These are phyloP conservation scores for Eclectus roratus DNA, from an alignment of 2,113 vertebrate genomes.

Conservation along the genomic window DNA sequence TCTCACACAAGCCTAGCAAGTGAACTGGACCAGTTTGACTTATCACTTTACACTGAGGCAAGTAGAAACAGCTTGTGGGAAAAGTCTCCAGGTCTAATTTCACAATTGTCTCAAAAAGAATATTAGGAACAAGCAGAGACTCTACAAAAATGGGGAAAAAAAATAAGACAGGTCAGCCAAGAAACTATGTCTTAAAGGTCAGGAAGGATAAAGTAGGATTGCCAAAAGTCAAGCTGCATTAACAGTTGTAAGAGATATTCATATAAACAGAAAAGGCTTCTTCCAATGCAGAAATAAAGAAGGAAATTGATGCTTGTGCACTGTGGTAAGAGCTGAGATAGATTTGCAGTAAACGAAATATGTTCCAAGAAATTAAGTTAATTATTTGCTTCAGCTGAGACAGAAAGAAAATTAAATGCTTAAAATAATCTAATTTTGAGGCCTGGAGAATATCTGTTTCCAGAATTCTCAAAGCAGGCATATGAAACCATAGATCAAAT, in stretches of 20 bases:
- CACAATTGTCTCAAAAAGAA: background rate
- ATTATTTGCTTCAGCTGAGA: conserved; percentile 24
- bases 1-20: background rate
- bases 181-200: background rate
- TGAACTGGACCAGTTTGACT: background rate
- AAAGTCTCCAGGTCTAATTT: background rate
- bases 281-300: background rate
- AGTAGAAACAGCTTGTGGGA: background rate
- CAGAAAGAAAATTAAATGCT: background rate
- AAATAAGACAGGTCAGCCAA: background rate
- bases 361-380: background rate
- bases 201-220: background rate
- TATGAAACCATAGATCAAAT: background rate
- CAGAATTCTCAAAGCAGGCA: background rate
- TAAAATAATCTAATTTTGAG: background rate
- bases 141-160: background rate
- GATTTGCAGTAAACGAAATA: background rate
- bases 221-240: background rate
- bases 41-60: background rate
- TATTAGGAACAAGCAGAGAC: background rate
- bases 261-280: background rate
- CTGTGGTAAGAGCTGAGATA: background rate
- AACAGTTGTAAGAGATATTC: background rate
- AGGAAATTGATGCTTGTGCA: background rate
- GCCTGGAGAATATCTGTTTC: background rate